Percentiles rank a stretch among this genome's conserved stretches.
phyloP scores from a whole-genome alignment of 1,140 invertebrate genomes.

The Hylaeus anthracinus region DNA sequence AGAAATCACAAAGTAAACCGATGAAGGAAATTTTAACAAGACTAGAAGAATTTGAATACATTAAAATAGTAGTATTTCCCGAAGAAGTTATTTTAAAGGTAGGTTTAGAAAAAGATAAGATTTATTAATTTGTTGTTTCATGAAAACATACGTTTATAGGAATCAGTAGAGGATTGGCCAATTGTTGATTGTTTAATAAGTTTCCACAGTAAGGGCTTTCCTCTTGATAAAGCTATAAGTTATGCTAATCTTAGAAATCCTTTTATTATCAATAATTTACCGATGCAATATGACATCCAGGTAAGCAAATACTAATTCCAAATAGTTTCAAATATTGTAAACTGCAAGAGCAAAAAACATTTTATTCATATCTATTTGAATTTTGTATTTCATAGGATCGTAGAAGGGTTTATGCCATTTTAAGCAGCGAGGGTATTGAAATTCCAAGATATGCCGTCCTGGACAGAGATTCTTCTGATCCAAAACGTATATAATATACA shows the following conservation, averaged over 20 bases:
- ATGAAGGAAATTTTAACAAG: conserved; percentile 99
- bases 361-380: conserved; percentile 1
- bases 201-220: conserved; percentile 99
- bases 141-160: conserved; percentile 80
- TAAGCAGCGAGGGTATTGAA: conserved; percentile 97
- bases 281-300: conserved; percentile 99
- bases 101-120: not conserved
- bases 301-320: conserved; percentile 73
- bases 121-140: not conserved
- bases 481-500: conserved; percentile 86
- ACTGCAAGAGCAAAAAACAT: not conserved
- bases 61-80: conserved; percentile 95
- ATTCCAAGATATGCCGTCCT: conserved; percentile 98
- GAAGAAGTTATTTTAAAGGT: conserved; percentile 97
- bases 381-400: conserved; percentile 85
- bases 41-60: conserved; percentile 97
- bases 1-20: conserved; percentile 98
- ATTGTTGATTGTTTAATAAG: conserved; percentile 98
- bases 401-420: conserved; percentile 96
- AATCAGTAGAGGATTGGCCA: conserved; percentile 99
- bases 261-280: conserved; percentile 98
- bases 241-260: conserved; percentile 97
- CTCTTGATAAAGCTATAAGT: conserved; percentile 98
- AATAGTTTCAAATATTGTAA: not conserved
- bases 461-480: conserved; percentile 95